These are phyloP conservation scores for Drosophila ambigua DNA, from an alignment of 1,140 invertebrate genomes.

Conservation along the genomic window DNA sequence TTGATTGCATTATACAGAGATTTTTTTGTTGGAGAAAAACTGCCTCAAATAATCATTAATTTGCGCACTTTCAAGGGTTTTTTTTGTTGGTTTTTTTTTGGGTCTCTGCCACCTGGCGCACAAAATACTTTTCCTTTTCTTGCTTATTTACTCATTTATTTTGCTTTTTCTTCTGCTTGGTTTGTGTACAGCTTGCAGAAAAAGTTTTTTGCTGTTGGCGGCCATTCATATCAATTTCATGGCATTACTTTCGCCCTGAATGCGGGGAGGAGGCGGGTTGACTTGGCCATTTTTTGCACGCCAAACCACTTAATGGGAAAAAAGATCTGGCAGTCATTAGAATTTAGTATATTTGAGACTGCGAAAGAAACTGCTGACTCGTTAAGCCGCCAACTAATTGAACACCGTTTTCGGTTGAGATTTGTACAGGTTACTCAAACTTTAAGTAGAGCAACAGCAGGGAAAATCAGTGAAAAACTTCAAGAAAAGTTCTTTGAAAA, in stretches of 20 bases:
- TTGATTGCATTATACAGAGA: slow-evolving; percentile 74
- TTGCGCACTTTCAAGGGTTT: slow-evolving; percentile 52
- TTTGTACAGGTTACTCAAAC: slow-evolving; percentile 6
- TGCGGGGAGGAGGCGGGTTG: neutral
- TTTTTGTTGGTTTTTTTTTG: neutral
- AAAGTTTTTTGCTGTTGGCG: slow-evolving; percentile 47
- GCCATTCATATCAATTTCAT: slow-evolving; percentile 75
- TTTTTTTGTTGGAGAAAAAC: slow-evolving; percentile 42
- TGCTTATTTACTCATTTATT: slow-evolving; percentile 32
- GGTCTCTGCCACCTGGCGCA: slow-evolving; percentile 53
- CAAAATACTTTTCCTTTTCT: slow-evolving; percentile 43
- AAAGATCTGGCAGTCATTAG: slow-evolving; percentile 39
- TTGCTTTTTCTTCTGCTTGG: slow-evolving; percentile 2
- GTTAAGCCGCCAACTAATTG: slow-evolving; percentile 31
- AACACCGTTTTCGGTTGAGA: slow-evolving; percentile 20
- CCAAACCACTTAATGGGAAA: slow-evolving; percentile 58
- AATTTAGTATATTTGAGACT: slow-evolving; percentile 44
- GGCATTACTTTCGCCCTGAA: slow-evolving; percentile 49
- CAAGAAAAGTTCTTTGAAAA: slow-evolving; percentile 12
- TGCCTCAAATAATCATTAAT: slow-evolving; percentile 72
- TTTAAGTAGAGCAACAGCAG: neutral
- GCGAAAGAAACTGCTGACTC: slow-evolving; percentile 56
- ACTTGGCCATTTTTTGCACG: slow-evolving; percentile 41
- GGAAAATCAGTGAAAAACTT: neutral
- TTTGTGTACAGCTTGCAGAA: slow-evolving; percentile 60